phyloP scores from a whole-genome alignment of 2,113 vertebrate species.

The Hippopotamus amphibius region DNA sequence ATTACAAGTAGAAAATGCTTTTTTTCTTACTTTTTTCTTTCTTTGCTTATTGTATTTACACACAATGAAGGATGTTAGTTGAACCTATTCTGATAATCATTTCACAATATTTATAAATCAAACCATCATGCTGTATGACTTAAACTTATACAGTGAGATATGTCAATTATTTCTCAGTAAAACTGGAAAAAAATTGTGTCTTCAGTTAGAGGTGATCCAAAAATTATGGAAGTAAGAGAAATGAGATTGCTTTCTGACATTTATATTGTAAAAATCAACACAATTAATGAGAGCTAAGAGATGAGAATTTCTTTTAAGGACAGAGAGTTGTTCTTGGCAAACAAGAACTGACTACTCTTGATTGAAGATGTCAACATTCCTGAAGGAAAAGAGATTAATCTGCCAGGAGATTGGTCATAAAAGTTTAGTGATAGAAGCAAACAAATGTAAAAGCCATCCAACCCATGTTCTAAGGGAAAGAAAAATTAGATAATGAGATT shows the following conservation, averaged over 20 bases:
- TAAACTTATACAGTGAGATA: background rate
- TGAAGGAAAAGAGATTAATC: background rate
- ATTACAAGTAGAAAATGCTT: background rate
- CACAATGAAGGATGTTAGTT: background rate
- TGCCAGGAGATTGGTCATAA: background rate
- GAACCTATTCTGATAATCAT: background rate
- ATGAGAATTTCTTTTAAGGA: background rate
- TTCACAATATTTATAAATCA: background rate
- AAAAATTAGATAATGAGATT: background rate
- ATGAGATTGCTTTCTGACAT: background rate
- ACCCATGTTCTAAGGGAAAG: background rate
- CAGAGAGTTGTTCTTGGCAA: background rate
- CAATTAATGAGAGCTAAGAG: background rate
- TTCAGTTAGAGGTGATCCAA: background rate
- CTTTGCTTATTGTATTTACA: background rate
- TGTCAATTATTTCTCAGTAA: background rate
- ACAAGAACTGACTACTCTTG: background rate
- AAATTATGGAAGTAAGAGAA: constrained; percentile 3
- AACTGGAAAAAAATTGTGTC: background rate
- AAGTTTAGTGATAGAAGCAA: background rate
- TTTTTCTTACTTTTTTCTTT: background rate
- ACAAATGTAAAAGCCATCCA: background rate
- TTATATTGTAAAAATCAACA: background rate
- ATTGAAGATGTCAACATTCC: background rate
- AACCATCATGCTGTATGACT: background rate